Conservation (phyloP, 2,888 invertebrate species). For the Idaea biselata region DNA sequence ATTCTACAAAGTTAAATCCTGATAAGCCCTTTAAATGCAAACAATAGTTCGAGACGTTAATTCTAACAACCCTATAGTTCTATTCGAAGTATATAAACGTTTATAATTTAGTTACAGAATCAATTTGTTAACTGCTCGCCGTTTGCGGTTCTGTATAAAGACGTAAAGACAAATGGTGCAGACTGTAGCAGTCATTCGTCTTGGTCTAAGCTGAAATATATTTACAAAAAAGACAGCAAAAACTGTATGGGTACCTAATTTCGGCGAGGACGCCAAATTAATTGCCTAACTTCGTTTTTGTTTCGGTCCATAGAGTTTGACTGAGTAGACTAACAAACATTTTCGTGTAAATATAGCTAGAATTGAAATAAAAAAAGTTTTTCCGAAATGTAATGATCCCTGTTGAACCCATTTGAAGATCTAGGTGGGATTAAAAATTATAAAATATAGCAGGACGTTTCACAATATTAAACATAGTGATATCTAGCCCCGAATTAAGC, state of each 20-base stretch:
- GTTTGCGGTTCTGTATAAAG: not conserved
- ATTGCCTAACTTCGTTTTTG: not conserved
- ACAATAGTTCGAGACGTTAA: not conserved
- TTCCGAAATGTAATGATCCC: too few relatives aligned
- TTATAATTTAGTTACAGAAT: not conserved
- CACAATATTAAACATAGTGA: too few relatives aligned
- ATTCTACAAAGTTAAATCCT: not conserved
- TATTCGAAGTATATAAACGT: not conserved
- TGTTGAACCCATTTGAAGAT: too few relatives aligned
- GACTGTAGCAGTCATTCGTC: not conserved
- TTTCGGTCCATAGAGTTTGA: not conserved
- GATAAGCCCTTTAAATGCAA: not conserved
- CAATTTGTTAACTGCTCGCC: not conserved
- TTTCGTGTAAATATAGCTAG: not conserved
- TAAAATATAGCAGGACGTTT: too few relatives aligned
- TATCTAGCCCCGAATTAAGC: too few relatives aligned
- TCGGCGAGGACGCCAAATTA: not conserved
- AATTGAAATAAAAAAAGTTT: too few relatives aligned
- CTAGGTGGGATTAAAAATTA: too few relatives aligned
- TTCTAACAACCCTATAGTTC: not conserved
- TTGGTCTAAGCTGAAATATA: not conserved
- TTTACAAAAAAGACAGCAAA: not conserved
- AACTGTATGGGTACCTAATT: not conserved
- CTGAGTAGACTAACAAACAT: not conserved
- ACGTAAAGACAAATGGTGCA: not conserved